Base-by-base conservation (phyloP, 2,888 invertebrate species). In the Metellina segmentata region DNA sequence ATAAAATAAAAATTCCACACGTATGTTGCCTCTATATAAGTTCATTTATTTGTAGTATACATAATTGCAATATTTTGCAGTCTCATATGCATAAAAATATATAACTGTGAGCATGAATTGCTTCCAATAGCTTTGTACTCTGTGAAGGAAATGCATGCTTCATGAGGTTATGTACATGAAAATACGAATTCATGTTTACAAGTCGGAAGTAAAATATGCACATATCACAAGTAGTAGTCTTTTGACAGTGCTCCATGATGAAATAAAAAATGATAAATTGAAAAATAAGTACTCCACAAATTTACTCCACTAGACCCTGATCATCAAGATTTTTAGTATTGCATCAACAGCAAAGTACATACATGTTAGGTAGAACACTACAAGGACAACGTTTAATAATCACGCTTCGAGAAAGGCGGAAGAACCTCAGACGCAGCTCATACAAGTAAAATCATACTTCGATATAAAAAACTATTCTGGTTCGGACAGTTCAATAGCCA, bases 51-150 rank as follows among this genome's bases (percentile, higher is more conserved):
- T 61, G 61, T 61, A 61, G 61, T 61, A 61, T 61, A 61, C 61
- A 61, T 61, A 61, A 8, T 61, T 61, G 61, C 61, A 61, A 61
- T 9, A 61, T 16, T 16, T 61, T 61, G 61, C 61, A 61, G 61
- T 20, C n/a, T 72, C 72, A 20, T 20, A 20, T 72, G 20, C 20
- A 72, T 72, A 81, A 81, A 81, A 81, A 81, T 81, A 78, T 78
- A 48, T 61, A 81, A 81, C 61, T 81, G 81, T 81, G 61, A 81
- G 61, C 81, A 81, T 19, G 20, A 85, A 71, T 20, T 34, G 74
- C 74, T 34, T 75, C n/a, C 74, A 74, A 71, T 71, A 82, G 49
- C 16, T 81, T 85, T 85, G 85, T 85, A 85, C 85, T 85, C 53
- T 85, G 85, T 53, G 7, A n/a, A 75, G 85, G 75, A 85, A n/a